A percentile compares a stretch with the other conserved stretches of the same genome.
Conservation (phyloP, 2,888 invertebrate genomes). For the Acrobasis suavella region DNA sequence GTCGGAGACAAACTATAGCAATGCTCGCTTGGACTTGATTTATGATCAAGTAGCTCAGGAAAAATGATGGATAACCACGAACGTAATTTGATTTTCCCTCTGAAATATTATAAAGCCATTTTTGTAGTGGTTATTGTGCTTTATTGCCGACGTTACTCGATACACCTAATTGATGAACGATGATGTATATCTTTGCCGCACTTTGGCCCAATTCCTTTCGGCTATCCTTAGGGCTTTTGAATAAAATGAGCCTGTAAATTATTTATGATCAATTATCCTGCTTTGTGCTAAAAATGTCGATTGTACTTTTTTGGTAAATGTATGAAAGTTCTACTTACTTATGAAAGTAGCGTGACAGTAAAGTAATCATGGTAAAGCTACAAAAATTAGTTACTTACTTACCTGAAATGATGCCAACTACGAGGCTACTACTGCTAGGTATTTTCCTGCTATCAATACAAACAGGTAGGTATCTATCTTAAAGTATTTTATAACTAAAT, state of each 20-base stretch:
- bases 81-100: slow-evolving; percentile 35
- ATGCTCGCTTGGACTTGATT: slow-evolving; percentile 34
- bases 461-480: too few relatives aligned
- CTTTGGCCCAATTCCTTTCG: not conserved
- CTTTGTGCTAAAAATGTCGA: not conserved
- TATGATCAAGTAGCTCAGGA: slow-evolving; percentile 31
- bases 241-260: not conserved
- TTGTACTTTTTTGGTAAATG: too few relatives aligned
- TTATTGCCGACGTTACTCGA: not conserved
- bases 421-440: too few relatives aligned
- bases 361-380: too few relatives aligned
- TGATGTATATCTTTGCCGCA: slow-evolving; percentile 3
- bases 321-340: too few relatives aligned
- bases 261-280: not conserved
- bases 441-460: too few relatives aligned
- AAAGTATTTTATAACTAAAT: too few relatives aligned
- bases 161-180: slow-evolving; percentile 6
- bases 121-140: slow-evolving; percentile 18
- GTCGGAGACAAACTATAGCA: slow-evolving; percentile 22
- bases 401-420: too few relatives aligned
- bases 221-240: not conserved
- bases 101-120: slow-evolving; percentile 27
- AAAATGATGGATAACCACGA: slow-evolving; percentile 36
- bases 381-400: too few relatives aligned
- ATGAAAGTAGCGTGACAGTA: too few relatives aligned